A percentile compares a stretch with the other conserved stretches of the same genome.
Evolutionary conservation across 2,888 invertebrate species (phyloP).

Genomic region (Trichogramma evanescens): DNA sequence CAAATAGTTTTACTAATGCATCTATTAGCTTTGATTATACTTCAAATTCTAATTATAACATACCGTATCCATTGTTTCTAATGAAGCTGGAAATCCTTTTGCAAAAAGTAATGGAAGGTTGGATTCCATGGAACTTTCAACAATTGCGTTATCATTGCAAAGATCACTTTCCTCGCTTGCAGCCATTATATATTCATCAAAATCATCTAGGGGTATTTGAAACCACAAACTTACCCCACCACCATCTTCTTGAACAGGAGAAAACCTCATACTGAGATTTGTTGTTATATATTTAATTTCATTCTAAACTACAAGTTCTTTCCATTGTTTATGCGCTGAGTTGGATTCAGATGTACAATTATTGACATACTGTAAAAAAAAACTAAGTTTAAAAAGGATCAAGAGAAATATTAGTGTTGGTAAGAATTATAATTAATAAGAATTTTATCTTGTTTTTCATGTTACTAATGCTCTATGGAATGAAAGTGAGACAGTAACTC

Average conservation of each 20-base stretch:
- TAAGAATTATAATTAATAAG: too few relatives aligned
- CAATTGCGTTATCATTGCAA: constrained; percentile 28
- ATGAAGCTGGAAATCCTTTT: constrained; percentile 63
- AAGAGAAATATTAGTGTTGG: too few relatives aligned
- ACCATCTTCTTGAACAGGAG: constrained; percentile 37
- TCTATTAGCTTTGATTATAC: too few relatives aligned
- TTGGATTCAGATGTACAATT: too few relatives aligned
- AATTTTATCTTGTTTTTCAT: too few relatives aligned
- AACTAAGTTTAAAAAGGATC: too few relatives aligned
- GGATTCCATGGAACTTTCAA: constrained; percentile 56
- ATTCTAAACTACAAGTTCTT: too few relatives aligned
- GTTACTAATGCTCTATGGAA: too few relatives aligned
- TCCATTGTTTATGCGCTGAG: too few relatives aligned
- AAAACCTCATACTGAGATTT: constrained; percentile 35
- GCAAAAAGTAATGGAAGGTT: constrained; percentile 67
- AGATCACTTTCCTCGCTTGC: constrained; percentile 32
- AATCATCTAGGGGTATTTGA: constrained; percentile 31
- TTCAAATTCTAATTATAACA: neutral
- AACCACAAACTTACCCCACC: constrained; percentile 38
- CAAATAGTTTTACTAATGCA: neutral
- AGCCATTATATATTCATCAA: constrained; percentile 37
- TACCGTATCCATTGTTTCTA: constrained; percentile 56
- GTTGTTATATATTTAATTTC: too few relatives aligned
- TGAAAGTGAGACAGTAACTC: too few relatives aligned
- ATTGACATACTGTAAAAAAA: too few relatives aligned